Percentiles rank a stretch among this genome's conserved stretches.
Evolutionary conservation across 1,140 invertebrate species (phyloP).

Genomic region (Schlechtendalia chinensis): DNA sequence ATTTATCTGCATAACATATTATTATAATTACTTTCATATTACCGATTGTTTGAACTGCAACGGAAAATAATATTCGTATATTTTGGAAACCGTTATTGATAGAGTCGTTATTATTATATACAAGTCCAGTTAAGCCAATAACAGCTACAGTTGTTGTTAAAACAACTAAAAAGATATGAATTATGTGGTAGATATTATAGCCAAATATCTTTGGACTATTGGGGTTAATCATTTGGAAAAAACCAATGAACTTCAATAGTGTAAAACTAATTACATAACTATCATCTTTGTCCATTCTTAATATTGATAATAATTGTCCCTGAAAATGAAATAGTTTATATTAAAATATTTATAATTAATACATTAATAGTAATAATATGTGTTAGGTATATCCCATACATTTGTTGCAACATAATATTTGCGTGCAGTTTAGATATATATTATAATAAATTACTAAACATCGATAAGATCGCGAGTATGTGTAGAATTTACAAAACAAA

Average conservation of each 20-base stretch:
- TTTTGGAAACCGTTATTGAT: neutral
- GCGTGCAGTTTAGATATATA: no score
- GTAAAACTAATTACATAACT: neutral
- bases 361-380: no score
- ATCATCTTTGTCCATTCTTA: neutral
- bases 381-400: no score
- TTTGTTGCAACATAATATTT: no score
- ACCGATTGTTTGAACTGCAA: neutral
- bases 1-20: neutral
- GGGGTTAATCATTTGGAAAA: slow-evolving; percentile 13
- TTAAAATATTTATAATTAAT: no score
- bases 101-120: neutral
- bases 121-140: neutral
- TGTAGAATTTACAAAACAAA: no score
- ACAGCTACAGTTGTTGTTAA: neutral
- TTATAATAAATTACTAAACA: no score
- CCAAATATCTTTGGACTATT: slow-evolving; percentile 6
- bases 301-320: no score
- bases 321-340: no score
- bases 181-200: neutral
- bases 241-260: neutral
- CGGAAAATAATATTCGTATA: neutral
- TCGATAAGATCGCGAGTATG: no score
- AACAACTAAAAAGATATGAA: neutral
- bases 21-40: neutral